Evolutionary conservation across 92 coral and sea anemone species (phyloP).

Genomic region (Palythoa heliodiscus): DNA sequence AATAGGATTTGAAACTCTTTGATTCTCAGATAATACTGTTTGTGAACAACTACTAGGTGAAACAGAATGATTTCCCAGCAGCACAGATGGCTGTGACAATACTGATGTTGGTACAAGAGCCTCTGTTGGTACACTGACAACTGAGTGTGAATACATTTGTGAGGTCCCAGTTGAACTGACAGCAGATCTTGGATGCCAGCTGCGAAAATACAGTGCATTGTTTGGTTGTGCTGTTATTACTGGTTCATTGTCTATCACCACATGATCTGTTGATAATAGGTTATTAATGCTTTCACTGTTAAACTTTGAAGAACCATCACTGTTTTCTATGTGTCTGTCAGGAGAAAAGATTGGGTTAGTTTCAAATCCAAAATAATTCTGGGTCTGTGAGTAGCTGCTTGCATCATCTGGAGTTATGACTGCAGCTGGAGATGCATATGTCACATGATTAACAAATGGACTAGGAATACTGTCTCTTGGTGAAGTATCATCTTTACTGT

Average conservation of each 20-base stretch:
- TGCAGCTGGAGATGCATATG: slow-evolving; percentile 10
- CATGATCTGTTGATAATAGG: neutral
- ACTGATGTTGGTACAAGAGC: neutral
- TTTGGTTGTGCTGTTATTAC: neutral
- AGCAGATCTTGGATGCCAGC: slow-evolving; percentile 24
- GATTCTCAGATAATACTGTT: slow-evolving; percentile 9
- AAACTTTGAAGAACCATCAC: neutral
- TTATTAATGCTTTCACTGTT: neutral
- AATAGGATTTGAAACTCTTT: neutral
- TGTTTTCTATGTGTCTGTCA: neutral
- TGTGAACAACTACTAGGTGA: neutral
- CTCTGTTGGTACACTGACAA: neutral
- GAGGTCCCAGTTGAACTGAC: slow-evolving; percentile 3
- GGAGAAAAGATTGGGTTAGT: neutral
- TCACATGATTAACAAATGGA: slow-evolving; percentile 20
- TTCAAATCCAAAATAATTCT: neutral
- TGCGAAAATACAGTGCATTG: slow-evolving; percentile 21
- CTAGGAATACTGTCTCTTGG: slow-evolving; percentile 16
- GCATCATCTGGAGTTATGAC: neutral
- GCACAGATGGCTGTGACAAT: neutral
- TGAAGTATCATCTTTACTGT: slow-evolving; percentile 8
- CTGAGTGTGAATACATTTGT: slow-evolving; percentile 24
- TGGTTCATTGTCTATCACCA: neutral
- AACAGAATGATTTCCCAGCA: neutral
- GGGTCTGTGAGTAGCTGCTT: neutral